These are phyloP conservation scores for Haemorhous mexicanus DNA, from an alignment of 2,113 vertebrate genomes.

Conservation along the genomic window DNA sequence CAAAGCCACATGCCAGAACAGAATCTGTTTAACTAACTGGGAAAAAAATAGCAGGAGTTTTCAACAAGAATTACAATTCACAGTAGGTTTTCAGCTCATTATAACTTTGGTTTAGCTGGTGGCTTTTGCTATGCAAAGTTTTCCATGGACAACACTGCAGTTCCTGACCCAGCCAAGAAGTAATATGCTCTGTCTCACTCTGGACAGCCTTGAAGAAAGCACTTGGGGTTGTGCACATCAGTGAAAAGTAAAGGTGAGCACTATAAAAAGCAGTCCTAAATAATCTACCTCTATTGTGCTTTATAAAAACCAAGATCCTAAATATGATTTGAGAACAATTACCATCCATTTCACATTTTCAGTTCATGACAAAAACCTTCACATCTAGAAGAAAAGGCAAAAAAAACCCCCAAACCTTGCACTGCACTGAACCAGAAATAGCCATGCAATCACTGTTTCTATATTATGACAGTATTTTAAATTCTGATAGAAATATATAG, in stretches of 20 bases:
- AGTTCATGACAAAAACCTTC: background rate
- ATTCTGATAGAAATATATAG: background rate
- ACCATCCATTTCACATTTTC: background rate
- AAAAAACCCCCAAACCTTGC: background rate
- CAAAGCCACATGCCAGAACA: background rate
- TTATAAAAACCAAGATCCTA: background rate
- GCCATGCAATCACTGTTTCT: background rate
- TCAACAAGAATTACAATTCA: background rate
- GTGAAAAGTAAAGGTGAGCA: background rate
- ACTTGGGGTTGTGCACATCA: fast-evolving
- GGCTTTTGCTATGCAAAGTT: background rate
- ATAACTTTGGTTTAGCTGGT: background rate
- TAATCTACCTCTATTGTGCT: background rate
- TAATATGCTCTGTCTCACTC: background rate
- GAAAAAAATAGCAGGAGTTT: background rate
- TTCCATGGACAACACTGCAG: background rate
- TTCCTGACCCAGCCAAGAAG: background rate
- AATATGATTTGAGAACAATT: background rate
- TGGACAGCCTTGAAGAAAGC: background rate
- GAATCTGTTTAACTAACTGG: background rate
- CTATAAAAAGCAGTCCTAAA: background rate
- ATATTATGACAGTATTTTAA: background rate
- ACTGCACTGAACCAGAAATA: background rate
- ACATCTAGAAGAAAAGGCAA: background rate
- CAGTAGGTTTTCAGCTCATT: background rate